Evolutionary conservation across 1,140 invertebrate genomes (phyloP), one percentile per base, ranked within the genome.

Genomic region (Hypsibius dujardini): DNA sequence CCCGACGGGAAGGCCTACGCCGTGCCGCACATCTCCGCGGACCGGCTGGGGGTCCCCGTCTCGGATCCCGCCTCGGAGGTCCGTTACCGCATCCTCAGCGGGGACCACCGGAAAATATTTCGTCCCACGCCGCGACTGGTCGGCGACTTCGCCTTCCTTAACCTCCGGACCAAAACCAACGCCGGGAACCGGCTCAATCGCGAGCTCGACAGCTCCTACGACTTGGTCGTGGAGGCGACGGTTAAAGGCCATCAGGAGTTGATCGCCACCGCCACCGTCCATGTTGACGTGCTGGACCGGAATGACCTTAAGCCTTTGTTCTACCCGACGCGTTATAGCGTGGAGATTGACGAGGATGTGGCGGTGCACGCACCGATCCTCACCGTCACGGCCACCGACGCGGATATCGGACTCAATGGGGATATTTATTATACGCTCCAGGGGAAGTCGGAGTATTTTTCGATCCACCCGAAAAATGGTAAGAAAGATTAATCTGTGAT

Each of bases 381-480:
- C 1, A 75, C 77, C 72, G 81, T 84, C 1, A 84, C 84, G 14
- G 94, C 93, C 0, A 90, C 91, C 76, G 94, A 97, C 80, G 91
- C 93, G 2, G 93, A 98, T 79, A 81, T 92, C 12, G 93, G 92
- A 0, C 84, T 89, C 69, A 96, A 96, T 78, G 90, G 91, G 1
- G 90, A 96, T 81, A 91, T 96, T 74, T 96, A 96, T 79, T 98
- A 95, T 79, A 94, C 89, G 79, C 88, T 96, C 74, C 81, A 84
- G n/a, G 84, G 92, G 72, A 81, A 84, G 28, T 90, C 87, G 2
- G 86, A 90, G 74, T 85, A 87, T 73, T 95, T 95, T 79, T 88
- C 90, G 2, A 86, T 95, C 71, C 90, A 97, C 81, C 91, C 92
- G 12, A 90, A 91, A 46, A 90, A 86, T 14, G 94, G 50, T 56